Evolutionary conservation across 2,797 vertebrate genomes (phyloP).

Genomic region (Sandelia bainsii): DNA sequence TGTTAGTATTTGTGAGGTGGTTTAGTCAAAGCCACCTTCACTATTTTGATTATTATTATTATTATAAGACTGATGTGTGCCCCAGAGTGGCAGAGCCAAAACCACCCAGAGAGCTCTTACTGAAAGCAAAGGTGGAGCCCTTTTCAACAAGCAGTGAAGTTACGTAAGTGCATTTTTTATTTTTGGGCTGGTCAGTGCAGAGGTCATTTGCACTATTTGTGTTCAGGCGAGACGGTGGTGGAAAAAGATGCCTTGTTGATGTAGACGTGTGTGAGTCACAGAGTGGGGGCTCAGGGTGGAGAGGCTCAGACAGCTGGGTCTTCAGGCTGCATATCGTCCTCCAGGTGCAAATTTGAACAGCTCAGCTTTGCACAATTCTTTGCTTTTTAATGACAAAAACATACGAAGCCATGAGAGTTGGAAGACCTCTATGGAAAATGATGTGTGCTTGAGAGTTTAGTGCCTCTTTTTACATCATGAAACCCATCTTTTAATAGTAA

Average conservation of each 20-base stretch:
- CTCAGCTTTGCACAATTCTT: conserved; percentile 37
- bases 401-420: conserved; percentile 16
- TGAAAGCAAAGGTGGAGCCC: conserved; percentile 54
- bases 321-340: conserved; percentile 19
- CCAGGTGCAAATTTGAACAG: conserved; percentile 50
- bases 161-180: conserved; percentile 60
- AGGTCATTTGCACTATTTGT: conserved; percentile 52
- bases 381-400: conserved; percentile 49
- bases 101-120: conserved; percentile 66
- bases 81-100: conserved; percentile 48
- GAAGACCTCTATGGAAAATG: neutral
- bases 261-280: conserved; percentile 61
- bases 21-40: conserved; percentile 79
- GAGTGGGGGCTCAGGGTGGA: conserved; percentile 3
- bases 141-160: conserved; percentile 37
- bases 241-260: conserved; percentile 50
- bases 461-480: too few relatives aligned
- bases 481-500: too few relatives aligned
- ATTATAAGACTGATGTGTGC: conserved; percentile 64
- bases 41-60: conserved; percentile 73
- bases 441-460: neutral
- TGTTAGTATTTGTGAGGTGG: conserved; percentile 76
- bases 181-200: conserved; percentile 54
- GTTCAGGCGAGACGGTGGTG: conserved; percentile 57
- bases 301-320: conserved; percentile 47